phyloP scores from a whole-genome alignment of 2,797 vertebrate species.

The Neopelma chrysocephalum region DNA sequence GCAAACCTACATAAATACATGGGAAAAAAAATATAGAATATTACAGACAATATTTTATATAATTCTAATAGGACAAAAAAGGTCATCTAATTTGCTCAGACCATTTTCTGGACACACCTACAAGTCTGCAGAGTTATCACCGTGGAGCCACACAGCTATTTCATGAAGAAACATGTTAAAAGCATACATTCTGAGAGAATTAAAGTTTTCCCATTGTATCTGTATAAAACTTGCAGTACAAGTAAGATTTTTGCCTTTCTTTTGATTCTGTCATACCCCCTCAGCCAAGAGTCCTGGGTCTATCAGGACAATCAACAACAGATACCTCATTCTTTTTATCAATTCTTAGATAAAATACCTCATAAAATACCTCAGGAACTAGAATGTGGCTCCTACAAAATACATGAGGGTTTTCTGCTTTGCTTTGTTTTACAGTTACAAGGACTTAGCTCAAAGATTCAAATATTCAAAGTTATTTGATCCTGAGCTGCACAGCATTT shows the following conservation, averaged over 20 bases:
- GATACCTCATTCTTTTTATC: background rate
- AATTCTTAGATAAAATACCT: background rate
- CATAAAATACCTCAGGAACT: background rate
- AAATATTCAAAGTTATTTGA: background rate
- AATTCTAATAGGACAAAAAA: background rate
- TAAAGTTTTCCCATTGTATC: background rate
- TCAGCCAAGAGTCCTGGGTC: background rate
- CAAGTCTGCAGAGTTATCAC: background rate
- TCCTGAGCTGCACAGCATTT: background rate
- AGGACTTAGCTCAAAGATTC: background rate
- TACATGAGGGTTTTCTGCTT: background rate
- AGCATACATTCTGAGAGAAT: background rate
- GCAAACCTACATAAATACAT: conserved; percentile 82
- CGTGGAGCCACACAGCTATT: background rate
- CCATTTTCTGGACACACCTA: background rate
- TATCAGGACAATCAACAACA: background rate
- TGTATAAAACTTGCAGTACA: background rate
- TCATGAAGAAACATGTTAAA: background rate
- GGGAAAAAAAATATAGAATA: background rate
- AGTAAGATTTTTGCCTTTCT: background rate
- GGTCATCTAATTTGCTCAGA: background rate
- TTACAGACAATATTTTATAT: background rate
- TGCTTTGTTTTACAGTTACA: background rate
- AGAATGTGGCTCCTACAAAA: background rate
- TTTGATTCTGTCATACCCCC: background rate